A percentile compares a stretch with the other conserved stretches of the same genome.
These are phyloP conservation scores for Eremophila alpestris DNA, from an alignment of 2,797 vertebrate species.

Conservation along the genomic window DNA sequence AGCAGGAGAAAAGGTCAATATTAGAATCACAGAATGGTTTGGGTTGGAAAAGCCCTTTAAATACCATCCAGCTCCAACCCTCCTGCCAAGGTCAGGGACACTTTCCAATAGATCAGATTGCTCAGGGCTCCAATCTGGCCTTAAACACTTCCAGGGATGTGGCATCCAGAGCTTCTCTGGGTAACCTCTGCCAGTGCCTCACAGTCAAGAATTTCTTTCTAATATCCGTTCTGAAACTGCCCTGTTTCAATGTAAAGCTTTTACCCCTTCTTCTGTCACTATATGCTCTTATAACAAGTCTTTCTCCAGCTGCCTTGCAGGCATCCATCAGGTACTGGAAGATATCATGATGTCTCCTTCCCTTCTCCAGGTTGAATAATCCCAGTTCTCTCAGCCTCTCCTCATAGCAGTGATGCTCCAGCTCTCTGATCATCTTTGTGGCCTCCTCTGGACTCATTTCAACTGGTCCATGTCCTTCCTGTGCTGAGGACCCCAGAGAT, in stretches of 20 bases:
- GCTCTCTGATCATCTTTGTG: not conserved
- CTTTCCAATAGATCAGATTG: not conserved
- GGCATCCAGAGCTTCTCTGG: not conserved
- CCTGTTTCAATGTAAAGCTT: not conserved
- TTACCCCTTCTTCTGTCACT: not conserved
- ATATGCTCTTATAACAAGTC: not conserved
- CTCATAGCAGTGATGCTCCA: not conserved
- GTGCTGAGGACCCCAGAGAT: not conserved
- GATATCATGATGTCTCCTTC: not conserved
- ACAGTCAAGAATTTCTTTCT: not conserved
- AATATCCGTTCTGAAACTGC: not conserved
- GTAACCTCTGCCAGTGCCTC: not conserved
- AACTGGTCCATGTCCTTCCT: not conserved
- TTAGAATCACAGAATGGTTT: not conserved
- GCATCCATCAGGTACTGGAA: not conserved
- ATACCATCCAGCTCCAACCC: not conserved
- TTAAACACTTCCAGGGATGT: not conserved
- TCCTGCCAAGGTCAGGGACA: not conserved
- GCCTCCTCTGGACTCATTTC: not conserved
- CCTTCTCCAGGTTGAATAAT: not conserved
- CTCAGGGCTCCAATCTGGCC: not conserved
- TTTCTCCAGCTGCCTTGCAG: not conserved
- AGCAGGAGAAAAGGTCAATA: not conserved
- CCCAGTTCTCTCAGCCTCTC: not conserved
- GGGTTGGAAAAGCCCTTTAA: not conserved